Evolutionary conservation across 2,797 vertebrate genomes (phyloP), one percentile per base, ranked within the genome.

Genomic region (Coregonus ussuriensis): DNA sequence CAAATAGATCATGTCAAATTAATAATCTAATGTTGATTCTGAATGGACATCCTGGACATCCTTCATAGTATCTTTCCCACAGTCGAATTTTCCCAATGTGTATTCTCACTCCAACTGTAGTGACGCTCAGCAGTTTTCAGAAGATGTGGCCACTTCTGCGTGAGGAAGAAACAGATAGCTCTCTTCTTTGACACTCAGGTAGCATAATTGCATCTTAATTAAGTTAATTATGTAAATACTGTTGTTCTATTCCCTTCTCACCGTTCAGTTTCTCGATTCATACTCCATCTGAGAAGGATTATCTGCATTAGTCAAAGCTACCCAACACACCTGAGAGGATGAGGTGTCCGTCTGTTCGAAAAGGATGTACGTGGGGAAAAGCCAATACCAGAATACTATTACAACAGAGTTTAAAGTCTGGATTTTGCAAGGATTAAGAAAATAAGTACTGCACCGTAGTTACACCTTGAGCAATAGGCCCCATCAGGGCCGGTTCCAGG

Each of bases 401-500:
- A 21, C 31, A 68, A 33, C 71, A 54, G 52, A 77, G 85, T 73
- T n/a, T 0, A 85, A 87, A 80, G 67, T 80, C 72, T 81, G 81
- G 65, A 71, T 47, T 83, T 81, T 76, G 54, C 3, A 4, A 71
- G 74, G 76, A 80, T 87, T 85, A 77, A 78, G 31, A 86, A 83
- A 76, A 77, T 9, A 79, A 15, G 14, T 15, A 16, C 14, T 77
- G 53, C 66, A 18, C 47, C 21, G 53, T 13, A 13, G 67, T 67
- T 79, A 77, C 82, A 63, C 65, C 83, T 72, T 63, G 1, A 79
- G 81, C 82, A 41, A 81, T 74, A 78, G 82, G 75, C 82, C 83
- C 33, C 52, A 76, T 74, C 35, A 53, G 66, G 29, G 59, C 76
- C 18, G 71, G 41, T 47, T 47, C 41, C 41, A 47, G 41, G 41